Base-by-base conservation (phyloP, 2,888 invertebrate genomes). In the Anoplius nigerrimus region DNA sequence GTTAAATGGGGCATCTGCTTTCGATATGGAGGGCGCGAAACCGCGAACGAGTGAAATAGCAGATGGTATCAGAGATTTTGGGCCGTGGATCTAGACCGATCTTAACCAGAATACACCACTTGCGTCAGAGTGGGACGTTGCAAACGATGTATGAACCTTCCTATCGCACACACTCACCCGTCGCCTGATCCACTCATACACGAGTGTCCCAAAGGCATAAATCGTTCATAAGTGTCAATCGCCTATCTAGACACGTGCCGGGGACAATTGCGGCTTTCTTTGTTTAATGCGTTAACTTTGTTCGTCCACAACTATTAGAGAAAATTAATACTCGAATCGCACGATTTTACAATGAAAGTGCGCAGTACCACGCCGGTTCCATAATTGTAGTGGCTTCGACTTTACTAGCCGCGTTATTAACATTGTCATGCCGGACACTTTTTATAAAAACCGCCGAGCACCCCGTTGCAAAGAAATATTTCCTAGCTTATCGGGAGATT, bases 201-300 rank as follows among this genome's bases (percentile, higher is more conserved):
- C 8, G 8, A 34, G 52, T 55, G 13, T 24, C 48, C 34, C 16
- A 43, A 42, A 58, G 63, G 24, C 18, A 52, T 13, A n/a, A 48
- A 70, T 73, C 70, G 52, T 65, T 67, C 53, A 72, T 8, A n/a
- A 13, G 57, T 45, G 54, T 52, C 69, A 20, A 34, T 42, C 34
- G 34, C 11, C 6, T 8, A 34, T 34, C 34, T 34, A 34, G 34
- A 34, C 34, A 34, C 34, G 34, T 34, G 34, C 2, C 34, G 34
- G 34, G 6, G 2, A 34, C 34, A 34, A 1, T 34, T 13, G 34
- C 24, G 34, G 11, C 1, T 13, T 42, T 42, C 15, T 15, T 51
- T 11, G 21, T 18, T 51, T 18, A 42, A 15, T 45, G 51, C 1
- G 8, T 42, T 18, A 24, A 1, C 22, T 3, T 13, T 13, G 34